Conservation (phyloP, 2,888 invertebrate genomes). For the Ornithoptera priamus region DNA sequence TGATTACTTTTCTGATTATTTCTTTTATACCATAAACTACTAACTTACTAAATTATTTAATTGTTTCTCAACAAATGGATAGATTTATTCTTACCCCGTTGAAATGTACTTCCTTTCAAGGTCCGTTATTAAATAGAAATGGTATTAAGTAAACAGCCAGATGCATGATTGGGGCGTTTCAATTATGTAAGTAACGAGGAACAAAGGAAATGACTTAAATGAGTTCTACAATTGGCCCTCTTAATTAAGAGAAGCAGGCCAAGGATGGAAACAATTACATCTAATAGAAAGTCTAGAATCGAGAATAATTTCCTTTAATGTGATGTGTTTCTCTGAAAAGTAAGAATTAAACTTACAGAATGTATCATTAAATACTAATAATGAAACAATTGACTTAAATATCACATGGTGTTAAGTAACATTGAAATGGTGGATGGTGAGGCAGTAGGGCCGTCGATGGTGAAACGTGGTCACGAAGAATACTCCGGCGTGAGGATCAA, state of each 20-base stretch:
- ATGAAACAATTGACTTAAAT: too few relatives aligned
- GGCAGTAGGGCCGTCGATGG: too few relatives aligned
- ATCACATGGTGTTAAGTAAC: too few relatives aligned
- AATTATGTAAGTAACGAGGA: constrained; percentile 13
- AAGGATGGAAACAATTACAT: constrained; percentile 8
- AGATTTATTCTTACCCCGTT: not conserved
- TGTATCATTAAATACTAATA: not conserved
- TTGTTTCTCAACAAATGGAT: not conserved
- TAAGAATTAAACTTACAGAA: not conserved
- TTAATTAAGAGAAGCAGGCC: constrained; percentile 22
- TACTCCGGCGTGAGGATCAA: too few relatives aligned
- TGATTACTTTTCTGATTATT: too few relatives aligned
- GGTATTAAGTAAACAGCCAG: not conserved
- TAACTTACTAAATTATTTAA: not conserved
- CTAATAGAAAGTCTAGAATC: not conserved
- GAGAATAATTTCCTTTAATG: constrained; percentile 4
- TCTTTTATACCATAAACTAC: not conserved
- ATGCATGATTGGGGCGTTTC: not conserved
- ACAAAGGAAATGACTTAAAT: constrained; percentile 14
- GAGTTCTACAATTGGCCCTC: constrained; percentile 11
- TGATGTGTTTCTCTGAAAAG: not conserved
- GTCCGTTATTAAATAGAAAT: not conserved
- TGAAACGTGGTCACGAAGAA: too few relatives aligned
- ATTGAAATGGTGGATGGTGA: too few relatives aligned
- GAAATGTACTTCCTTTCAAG: not conserved